These are phyloP conservation scores for Desoria tigrina DNA, from an alignment of 2,888 invertebrate species.

Conservation along the genomic window DNA sequence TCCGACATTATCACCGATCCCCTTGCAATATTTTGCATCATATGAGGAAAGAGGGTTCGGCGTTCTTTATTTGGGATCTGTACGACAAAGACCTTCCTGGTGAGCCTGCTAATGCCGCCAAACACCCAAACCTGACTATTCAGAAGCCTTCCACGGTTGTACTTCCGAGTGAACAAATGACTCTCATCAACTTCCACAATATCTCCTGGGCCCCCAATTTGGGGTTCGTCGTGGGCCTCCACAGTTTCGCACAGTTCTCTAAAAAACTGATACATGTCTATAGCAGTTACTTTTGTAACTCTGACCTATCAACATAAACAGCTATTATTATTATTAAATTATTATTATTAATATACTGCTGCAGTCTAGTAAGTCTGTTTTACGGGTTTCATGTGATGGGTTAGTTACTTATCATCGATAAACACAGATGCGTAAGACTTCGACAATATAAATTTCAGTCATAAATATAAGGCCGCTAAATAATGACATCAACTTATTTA, in stretches of 20 bases:
- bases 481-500: too few relatives aligned
- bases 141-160: slow-evolving; percentile 19
- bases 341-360: too few relatives aligned
- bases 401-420: too few relatives aligned
- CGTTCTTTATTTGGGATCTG: background rate
- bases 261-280: too few relatives aligned
- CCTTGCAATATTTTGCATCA: slow-evolving; percentile 20
- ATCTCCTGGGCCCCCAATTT: slow-evolving; percentile 17
- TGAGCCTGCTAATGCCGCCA: slow-evolving; percentile 21
- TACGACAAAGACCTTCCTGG: slow-evolving; percentile 1
- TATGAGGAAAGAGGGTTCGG: slow-evolving; percentile 12
- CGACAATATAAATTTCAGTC: too few relatives aligned
- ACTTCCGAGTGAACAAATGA: slow-evolving; percentile 23
- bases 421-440: too few relatives aligned
- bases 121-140: slow-evolving; percentile 22
- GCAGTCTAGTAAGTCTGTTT: too few relatives aligned
- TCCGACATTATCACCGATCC: slow-evolving; percentile 25
- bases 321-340: too few relatives aligned
- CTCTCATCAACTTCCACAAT: slow-evolving; percentile 28
- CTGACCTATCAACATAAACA: too few relatives aligned
- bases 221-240: background rate
- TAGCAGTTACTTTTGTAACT: too few relatives aligned
- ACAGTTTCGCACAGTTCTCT: background rate
- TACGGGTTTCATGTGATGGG: too few relatives aligned
- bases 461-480: too few relatives aligned